Evolutionary conservation across 2,113 vertebrate genomes (phyloP).

Genomic region (Sapajus apella): DNA sequence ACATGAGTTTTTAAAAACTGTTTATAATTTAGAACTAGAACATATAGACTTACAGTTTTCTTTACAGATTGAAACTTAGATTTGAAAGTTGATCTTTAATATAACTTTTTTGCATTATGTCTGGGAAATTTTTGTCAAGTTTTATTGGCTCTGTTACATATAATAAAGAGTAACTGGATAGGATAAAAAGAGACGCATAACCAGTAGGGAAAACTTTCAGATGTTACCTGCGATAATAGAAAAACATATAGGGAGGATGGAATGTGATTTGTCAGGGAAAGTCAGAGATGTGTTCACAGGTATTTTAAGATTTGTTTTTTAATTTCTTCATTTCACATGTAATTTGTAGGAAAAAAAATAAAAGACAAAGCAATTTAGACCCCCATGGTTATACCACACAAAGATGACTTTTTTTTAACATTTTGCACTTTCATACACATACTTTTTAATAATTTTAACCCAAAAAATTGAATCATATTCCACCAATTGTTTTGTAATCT

Average conservation of each 20-base stretch:
- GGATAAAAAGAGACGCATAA: neutral
- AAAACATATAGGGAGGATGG: neutral
- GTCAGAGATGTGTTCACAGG: neutral
- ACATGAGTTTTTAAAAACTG: neutral
- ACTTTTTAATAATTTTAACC: neutral
- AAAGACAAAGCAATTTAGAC: neutral
- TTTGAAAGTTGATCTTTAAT: neutral
- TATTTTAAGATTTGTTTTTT: neutral
- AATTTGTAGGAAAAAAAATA: neutral
- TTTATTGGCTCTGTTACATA: neutral
- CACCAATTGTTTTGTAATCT: neutral
- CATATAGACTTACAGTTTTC: neutral
- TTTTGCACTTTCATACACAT: neutral
- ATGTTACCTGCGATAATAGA: neutral
- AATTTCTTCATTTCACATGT: neutral
- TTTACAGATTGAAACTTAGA: neutral
- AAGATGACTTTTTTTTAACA: neutral
- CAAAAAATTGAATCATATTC: neutral
- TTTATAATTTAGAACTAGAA: neutral
- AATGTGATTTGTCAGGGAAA: neutral
- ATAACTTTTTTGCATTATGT: neutral
- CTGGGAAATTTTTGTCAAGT: neutral
- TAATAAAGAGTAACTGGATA: neutral
- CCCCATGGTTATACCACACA: neutral
- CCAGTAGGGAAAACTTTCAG: too few relatives aligned